Base-by-base conservation (phyloP, 2,113 vertebrate genomes). In the Meleagris gallopavo region DNA sequence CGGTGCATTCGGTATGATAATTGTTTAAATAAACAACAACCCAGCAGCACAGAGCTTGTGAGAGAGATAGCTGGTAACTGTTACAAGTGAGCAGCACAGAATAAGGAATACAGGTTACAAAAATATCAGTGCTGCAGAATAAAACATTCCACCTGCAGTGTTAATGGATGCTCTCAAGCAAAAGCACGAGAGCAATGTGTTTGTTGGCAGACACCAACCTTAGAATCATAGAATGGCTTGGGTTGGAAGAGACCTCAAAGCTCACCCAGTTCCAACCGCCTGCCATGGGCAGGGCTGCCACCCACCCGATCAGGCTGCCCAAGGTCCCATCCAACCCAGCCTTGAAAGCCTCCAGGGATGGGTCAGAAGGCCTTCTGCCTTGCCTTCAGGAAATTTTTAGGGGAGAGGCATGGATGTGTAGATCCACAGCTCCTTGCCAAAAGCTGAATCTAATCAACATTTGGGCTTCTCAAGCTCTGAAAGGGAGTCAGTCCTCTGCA, bases 21-120 rank as follows among this genome's bases (percentile, higher is more conserved):
- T 4, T 30, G 16, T 14, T 83, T 29, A 70, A 64, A 19, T 15
- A 83, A 83, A 50, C 5, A 54, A 18, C 50, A 74, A 4, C 3
- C 8, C 16, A 1, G 1, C 9, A 61, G 8, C 48, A n/a, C n/a
- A 67, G n/a, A 74, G 22, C 1, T 0, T n/a, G 7, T 4, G 38
- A 38, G 52, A 90, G 67, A 77, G 2, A 4, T 32, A 60, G 62
- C 24, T 20, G 25, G 7, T 0, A 5, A 74, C 17, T 9, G 29
- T 46, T 65, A 5, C 25, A 50, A 70, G 36, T 7, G 24, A 72
- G 25, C 1, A 3, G 3, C 18, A 21, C 32, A 24, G 38, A 40
- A 40, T 6, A 27, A 50, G 30, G 20, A 74, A 57, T 57, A 57
- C 16, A 43, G 16, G 29, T 36, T 36, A 50, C 46, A 65, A 52